A percentile compares a stretch with the other conserved stretches of the same genome.
Evolutionary conservation across 2,113 vertebrate species (phyloP).

Genomic region (Anoplopoma fimbria): DNA sequence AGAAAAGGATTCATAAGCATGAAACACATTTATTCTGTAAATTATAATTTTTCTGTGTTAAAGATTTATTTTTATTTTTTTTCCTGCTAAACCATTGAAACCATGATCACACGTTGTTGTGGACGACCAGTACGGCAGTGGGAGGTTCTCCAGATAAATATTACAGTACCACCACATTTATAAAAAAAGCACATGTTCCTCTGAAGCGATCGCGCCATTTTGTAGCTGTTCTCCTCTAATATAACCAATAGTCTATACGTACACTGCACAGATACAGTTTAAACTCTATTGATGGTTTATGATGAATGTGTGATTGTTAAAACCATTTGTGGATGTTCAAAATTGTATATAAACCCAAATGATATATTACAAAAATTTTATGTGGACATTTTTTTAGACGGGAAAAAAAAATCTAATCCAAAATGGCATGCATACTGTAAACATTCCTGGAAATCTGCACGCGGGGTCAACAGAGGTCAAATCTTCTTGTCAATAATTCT

Average conservation of each 20-base stretch:
- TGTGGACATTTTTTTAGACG: constrained; percentile 63
- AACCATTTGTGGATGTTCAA: constrained; percentile 75
- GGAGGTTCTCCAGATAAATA: constrained; percentile 9
- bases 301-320: constrained; percentile 78
- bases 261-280: constrained; percentile 38
- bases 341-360: constrained; percentile 79
- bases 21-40: constrained; percentile 73
- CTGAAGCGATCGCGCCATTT: too few relatives aligned
- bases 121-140: not conserved
- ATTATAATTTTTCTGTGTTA: constrained; percentile 75
- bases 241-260: constrained; percentile 69
- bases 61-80: constrained; percentile 62
- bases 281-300: constrained; percentile 67
- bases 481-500: constrained; percentile 69
- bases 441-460: constrained; percentile 82
- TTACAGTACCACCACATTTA: constrained; percentile 15
- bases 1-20: constrained; percentile 74
- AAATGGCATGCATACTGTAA: constrained; percentile 80
- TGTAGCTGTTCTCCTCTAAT: constrained; percentile 72
- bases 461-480: constrained; percentile 73
- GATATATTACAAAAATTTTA: constrained; percentile 70
- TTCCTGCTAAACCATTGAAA: constrained; percentile 49
- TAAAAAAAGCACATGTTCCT: constrained; percentile 64
- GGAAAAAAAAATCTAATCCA: constrained; percentile 30
- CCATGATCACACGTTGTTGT: constrained; percentile 50